Evolutionary conservation across 2,888 invertebrate species (phyloP).

Genomic region (Dilophus febrilis): DNA sequence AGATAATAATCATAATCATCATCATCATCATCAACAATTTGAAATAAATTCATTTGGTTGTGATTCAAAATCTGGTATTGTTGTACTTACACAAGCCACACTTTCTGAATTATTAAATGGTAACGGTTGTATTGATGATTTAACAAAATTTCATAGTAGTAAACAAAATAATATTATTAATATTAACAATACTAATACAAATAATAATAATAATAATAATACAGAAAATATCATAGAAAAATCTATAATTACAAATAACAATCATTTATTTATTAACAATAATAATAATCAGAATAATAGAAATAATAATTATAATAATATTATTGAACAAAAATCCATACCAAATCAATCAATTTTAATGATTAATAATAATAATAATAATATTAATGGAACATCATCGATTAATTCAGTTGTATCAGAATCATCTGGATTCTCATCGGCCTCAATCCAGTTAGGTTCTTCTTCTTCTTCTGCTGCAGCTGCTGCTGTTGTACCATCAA

Average conservation of each 20-base stretch:
- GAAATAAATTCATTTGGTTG: too few relatives aligned
- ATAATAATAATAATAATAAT: conserved; percentile 7
- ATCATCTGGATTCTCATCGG: too few relatives aligned
- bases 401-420: conserved; percentile 3
- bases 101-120: conserved; percentile 11
- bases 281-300: not conserved
- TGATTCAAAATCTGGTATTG: conserved; percentile 8
- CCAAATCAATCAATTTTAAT: conserved; percentile 8
- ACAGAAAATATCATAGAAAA: conserved; percentile 3
- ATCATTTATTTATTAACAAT: not conserved
- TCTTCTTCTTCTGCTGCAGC: too few relatives aligned
- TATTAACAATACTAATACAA: conserved; percentile 11
- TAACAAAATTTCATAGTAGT: not conserved
- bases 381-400: too few relatives aligned
- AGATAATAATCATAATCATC: too few relatives aligned
- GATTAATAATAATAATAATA: conserved; percentile 19
- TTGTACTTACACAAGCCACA: conserved; percentile 12
- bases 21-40: too few relatives aligned
- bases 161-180: too few relatives aligned
- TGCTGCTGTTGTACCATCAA: too few relatives aligned
- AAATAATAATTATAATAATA: conserved; percentile 2
- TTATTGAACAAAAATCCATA: conserved; percentile 4
- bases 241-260: not conserved
- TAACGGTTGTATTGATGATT: conserved; percentile 5
- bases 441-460: too few relatives aligned